Conservation (phyloP, 2,113 vertebrate species). For the Falco punctatus region DNA sequence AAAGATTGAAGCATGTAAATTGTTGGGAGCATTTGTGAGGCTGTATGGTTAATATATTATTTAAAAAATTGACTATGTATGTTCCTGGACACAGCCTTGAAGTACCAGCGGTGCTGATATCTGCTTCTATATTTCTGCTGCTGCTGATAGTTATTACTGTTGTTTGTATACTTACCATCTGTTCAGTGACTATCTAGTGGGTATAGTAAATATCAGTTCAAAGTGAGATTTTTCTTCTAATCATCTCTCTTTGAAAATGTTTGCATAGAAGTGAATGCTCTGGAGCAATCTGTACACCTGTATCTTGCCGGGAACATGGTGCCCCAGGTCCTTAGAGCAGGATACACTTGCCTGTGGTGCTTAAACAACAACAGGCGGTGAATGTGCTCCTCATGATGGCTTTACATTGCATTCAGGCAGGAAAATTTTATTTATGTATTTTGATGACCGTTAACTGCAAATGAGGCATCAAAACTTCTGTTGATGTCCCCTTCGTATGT, state of each 20-base stretch:
- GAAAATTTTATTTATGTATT: not conserved
- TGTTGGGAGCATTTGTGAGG: not conserved
- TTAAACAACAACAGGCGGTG: not conserved
- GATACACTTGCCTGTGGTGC: not conserved
- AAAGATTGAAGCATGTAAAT: slow-evolving; percentile 3
- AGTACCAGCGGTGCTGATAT: not conserved
- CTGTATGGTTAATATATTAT: slow-evolving; percentile 6
- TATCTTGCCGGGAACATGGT: not conserved
- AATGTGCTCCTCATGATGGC: not conserved
- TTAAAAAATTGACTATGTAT: slow-evolving; percentile 26
- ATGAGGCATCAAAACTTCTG: not conserved
- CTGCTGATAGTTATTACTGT: not conserved
- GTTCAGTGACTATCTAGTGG: slow-evolving; percentile 15
- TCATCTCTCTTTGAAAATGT: not conserved
- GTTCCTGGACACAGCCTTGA: not conserved
- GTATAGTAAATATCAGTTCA: slow-evolving; percentile 48
- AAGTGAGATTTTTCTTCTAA: slow-evolving; percentile 14
- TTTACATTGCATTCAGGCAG: not conserved
- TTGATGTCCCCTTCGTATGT: not conserved
- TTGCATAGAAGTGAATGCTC: not conserved
- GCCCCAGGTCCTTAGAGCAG: not conserved
- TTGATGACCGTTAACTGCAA: not conserved
- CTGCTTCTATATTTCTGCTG: not conserved
- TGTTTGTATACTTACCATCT: slow-evolving; percentile 38
- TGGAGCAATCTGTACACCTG: not conserved